Conservation (phyloP, 2,888 invertebrate species). For the Amphipoea lucens region DNA sequence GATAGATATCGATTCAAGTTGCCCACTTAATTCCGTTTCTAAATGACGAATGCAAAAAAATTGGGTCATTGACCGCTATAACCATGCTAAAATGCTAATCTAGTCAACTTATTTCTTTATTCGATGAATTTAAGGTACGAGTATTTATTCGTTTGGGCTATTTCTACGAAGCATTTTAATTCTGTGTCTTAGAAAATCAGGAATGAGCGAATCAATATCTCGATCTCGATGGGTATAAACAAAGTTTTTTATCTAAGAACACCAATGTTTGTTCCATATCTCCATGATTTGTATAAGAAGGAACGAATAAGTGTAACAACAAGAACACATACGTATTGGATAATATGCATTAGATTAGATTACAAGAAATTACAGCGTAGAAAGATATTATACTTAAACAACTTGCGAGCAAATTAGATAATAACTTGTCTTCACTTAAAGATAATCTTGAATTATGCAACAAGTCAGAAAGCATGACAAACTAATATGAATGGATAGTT, state of each 20-base stretch:
- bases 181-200: no score
- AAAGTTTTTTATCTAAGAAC: no score
- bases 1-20: neutral
- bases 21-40: neutral
- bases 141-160: no score
- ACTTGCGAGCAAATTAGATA: constrained; percentile 9
- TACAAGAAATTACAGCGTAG: constrained; percentile 12
- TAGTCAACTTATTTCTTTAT: neutral
- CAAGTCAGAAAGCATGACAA: constrained; percentile 63
- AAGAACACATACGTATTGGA: neutral
- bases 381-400: neutral
- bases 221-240: neutral
- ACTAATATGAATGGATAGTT: constrained; percentile 32
- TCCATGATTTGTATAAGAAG: neutral
- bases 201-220: neutral
- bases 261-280: neutral
- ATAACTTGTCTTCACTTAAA: constrained; percentile 13
- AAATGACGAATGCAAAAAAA: neutral
- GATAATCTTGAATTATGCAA: constrained; percentile 57
- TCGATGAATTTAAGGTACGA: no score
- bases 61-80: no score
- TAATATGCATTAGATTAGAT: neutral
- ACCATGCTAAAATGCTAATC: neutral
- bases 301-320: neutral
- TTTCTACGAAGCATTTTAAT: neutral